A percentile compares a stretch with the other conserved stretches of the same genome.
phyloP scores from a whole-genome alignment of 2,888 invertebrate species.

The Acronicta aceris region DNA sequence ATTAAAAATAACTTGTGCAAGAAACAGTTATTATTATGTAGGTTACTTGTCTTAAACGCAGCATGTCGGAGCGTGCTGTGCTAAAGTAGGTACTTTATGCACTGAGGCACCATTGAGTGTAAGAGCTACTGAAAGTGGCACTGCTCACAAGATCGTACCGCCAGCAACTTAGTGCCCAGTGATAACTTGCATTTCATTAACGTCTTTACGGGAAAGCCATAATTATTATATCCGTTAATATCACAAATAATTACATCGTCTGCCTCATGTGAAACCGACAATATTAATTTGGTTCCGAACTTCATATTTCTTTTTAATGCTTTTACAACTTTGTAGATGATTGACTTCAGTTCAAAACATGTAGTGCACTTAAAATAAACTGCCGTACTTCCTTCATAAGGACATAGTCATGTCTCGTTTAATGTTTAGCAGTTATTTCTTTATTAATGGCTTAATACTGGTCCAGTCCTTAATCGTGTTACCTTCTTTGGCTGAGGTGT shows the following conservation, averaged over 20 bases:
- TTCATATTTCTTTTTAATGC: constrained; percentile 19
- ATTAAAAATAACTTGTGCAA: constrained; percentile 50
- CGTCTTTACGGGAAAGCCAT: constrained; percentile 15
- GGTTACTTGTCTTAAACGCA: constrained; percentile 66
- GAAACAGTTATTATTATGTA: constrained; percentile 67
- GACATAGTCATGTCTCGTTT: constrained; percentile 36
- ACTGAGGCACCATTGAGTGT: constrained; percentile 20
- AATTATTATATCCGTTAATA: constrained; percentile 29
- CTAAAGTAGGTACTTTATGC: constrained; percentile 46
- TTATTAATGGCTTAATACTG: constrained; percentile 43
- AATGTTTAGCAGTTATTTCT: constrained; percentile 42
- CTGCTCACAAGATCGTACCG: constrained; percentile 5
- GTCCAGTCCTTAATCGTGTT: constrained; percentile 24
- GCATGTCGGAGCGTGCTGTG: constrained; percentile 43
- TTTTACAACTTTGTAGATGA: constrained; percentile 23
- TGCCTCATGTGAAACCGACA: constrained; percentile 28
- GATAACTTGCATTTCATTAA: constrained; percentile 31
- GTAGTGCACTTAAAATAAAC: constrained; percentile 23
- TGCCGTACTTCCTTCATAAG: constrained; percentile 31
- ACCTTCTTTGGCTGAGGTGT: constrained; percentile 37
- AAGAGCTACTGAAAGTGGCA: constrained; percentile 32
- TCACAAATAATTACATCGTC: constrained; percentile 31
- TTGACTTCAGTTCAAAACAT: constrained; percentile 31
- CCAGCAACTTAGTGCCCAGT: constrained; percentile 18
- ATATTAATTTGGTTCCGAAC: constrained; percentile 32